Evolutionary conservation across 2,113 vertebrate species (phyloP), one percentile per base, ranked within the genome.

Genomic region (Leptodactylus fuscus): DNA sequence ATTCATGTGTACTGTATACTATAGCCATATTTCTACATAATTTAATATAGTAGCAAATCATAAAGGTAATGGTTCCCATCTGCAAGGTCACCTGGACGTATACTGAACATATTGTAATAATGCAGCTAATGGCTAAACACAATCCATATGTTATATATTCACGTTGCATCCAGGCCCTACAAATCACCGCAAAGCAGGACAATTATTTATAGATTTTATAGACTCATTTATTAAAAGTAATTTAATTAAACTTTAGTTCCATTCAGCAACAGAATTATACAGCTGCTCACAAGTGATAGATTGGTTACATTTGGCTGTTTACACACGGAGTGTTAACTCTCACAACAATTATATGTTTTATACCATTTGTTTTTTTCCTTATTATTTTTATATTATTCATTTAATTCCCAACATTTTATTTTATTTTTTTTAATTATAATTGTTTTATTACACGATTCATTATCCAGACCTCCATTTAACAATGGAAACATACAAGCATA

Each of bases 211-310:
- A 55, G 81, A 70, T 32, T 82, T 82, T 73, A 71, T 82, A 27
- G 69, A 70, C 22, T 24, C 48, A 73, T 70, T 48, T 49, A 82
- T 49, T 82, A 70, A 55, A 70, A 73, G 48, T 73, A 71, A 82
- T 82, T 82, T 55, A 82, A 82, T 82, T 82, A 82, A 49, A 82
- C 34, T 34, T 51, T 27, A 58, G 67, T 58, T 55, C 49, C 16
- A 49, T 15, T 82, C 49, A 1, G 22, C 62, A 82, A 58, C 20
- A 12, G 24, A 16, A 24, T 27, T 38, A n/a, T 44, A 18, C 51
- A 41, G 32, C 32, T 24, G 29, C 20, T 24, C 9, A 20, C 76
- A 11, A 24, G 53, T 38, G 53, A 80, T 62, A 18, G 77, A 78
- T 55, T 36, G 29, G 11, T 6, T 12, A 12, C 11, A 55, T 36